Base-by-base conservation (phyloP, 1,140 invertebrate genomes). In the Pentalonia nigronervosa region DNA sequence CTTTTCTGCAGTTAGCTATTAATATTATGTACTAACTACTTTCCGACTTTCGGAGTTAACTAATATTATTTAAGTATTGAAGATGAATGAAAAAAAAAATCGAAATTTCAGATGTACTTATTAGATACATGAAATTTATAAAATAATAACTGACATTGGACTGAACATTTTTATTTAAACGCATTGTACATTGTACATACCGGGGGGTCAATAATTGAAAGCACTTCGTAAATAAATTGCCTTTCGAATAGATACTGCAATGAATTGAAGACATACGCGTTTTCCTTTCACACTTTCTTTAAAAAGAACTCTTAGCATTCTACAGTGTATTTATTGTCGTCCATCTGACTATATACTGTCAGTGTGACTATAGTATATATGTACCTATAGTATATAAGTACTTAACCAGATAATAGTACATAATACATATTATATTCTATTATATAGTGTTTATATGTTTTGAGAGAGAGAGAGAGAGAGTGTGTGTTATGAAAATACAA, bases 271-370 rank as follows among this genome's bases (percentile, higher is more conserved):
- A 88, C 48, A 34, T 83, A 83, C 34, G 30, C 50, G 20, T 34
- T 89, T 89, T 89, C 87, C 87, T 89, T 89, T 89, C 87, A 89
- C 87, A 53, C 87, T 89, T 89, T 89, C 87, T 89, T 89, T 53
- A 56, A 89, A 56, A 89, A 56, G 34, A 56, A 50, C 87, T 50
- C 48, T 14, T 89, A 53, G 34, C 87, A n/a, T n/a, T n/a, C 60
- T 67, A 67, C 25, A 7, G 60, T n/a, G 30, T 67, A 67, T 67
- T 67, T 67, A 67, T 67, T 67, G 60, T 67, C 60, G 60, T 67
- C 30, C n/a, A 6, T 67, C 60, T 67, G 60, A 17, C 60, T 67
- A n/a, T n/a, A n/a, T n/a, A 41, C 41, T 41, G 41, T 41, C 41
- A 67, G 30, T 67, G 30, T 67, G 30, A n/a, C 60, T 67, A n/a